A percentile compares a stretch with the other conserved stretches of the same genome.
phyloP scores from a whole-genome alignment of 2,888 invertebrate genomes.

The Eristalinus sepulchralis region DNA sequence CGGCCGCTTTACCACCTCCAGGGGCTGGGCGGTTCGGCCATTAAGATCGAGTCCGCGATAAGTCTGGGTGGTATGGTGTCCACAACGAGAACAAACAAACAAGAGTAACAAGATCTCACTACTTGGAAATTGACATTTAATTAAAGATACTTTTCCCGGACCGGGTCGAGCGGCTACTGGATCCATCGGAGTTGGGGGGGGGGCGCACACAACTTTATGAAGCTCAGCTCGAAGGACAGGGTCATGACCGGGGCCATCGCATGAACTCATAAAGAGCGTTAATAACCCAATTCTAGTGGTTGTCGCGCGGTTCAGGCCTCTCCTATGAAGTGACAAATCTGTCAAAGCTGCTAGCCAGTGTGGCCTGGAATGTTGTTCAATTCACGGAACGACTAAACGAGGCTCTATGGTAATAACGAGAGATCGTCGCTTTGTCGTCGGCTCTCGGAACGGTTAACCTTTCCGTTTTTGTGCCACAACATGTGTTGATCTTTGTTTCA shows the following conservation, averaged over 20 bases:
- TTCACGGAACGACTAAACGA: constrained; percentile 32
- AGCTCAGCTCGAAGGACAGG: constrained; percentile 30
- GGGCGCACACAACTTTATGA: background rate
- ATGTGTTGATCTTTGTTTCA: constrained; percentile 38
- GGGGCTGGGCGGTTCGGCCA: constrained; percentile 39
- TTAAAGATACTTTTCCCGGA: constrained; percentile 8
- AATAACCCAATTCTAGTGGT: constrained; percentile 18
- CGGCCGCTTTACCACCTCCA: background rate
- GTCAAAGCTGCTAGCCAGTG: constrained; percentile 8
- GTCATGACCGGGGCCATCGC: constrained; percentile 15
- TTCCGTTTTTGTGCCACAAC: constrained; percentile 41
- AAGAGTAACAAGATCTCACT: constrained; percentile 49
- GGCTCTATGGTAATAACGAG: constrained; percentile 23
- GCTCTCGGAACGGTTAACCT: constrained; percentile 47
- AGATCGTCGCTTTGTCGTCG: constrained; percentile 1
- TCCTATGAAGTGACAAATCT: constrained; percentile 39
- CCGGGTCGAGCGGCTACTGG: background rate
- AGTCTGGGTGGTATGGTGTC: constrained; percentile 65
- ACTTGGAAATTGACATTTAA: constrained; percentile 62
- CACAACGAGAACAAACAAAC: constrained; percentile 9
- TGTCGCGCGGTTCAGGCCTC: background rate
- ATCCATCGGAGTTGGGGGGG: too few relatives aligned
- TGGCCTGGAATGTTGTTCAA: constrained; percentile 10
- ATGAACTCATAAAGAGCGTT: constrained; percentile 26
- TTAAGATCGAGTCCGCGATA: constrained; percentile 63